Conservation (phyloP, 2,888 invertebrate genomes). For the Stenoptilia bipunctidactyla region DNA sequence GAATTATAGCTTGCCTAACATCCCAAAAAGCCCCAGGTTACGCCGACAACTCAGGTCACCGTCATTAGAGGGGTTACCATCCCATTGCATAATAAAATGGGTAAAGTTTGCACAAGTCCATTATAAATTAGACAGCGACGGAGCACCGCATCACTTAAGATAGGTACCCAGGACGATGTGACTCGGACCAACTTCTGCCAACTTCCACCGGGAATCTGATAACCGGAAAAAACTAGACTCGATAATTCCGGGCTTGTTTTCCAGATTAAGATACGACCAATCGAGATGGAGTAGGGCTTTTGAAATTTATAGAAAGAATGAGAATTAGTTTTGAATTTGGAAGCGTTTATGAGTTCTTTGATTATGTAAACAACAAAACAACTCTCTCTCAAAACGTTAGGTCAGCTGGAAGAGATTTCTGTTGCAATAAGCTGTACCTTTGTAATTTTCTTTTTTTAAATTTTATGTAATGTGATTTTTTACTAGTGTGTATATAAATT, state of each 20-base stretch:
- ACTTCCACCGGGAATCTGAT: slow-evolving; percentile 21
- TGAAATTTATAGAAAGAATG: too few relatives aligned
- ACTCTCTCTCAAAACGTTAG: too few relatives aligned
- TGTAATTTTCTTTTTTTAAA: too few relatives aligned
- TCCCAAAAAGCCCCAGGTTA: slow-evolving; percentile 48
- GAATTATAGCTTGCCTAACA: slow-evolving; percentile 53
- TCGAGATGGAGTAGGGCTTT: too few relatives aligned
- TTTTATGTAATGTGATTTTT: too few relatives aligned
- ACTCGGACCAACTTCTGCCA: slow-evolving; percentile 60
- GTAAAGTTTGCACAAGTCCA: slow-evolving; percentile 69
- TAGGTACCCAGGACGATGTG: slow-evolving; percentile 69
- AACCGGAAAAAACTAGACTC: background rate
- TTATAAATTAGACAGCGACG: slow-evolving; percentile 70
- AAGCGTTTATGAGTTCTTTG: too few relatives aligned
- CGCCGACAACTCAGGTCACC: slow-evolving; percentile 54
- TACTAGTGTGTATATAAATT: too few relatives aligned
- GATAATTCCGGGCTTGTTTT: background rate
- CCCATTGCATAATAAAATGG: slow-evolving; percentile 72
- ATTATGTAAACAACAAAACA: too few relatives aligned
- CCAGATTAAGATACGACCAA: too few relatives aligned
- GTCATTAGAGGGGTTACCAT: slow-evolving; percentile 68
- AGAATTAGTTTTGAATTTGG: too few relatives aligned
- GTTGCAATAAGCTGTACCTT: too few relatives aligned
- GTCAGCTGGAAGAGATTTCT: too few relatives aligned
- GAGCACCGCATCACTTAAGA: slow-evolving; percentile 68